Conservation (phyloP, 2,797 vertebrate species). For the Serranus cabrilla region DNA sequence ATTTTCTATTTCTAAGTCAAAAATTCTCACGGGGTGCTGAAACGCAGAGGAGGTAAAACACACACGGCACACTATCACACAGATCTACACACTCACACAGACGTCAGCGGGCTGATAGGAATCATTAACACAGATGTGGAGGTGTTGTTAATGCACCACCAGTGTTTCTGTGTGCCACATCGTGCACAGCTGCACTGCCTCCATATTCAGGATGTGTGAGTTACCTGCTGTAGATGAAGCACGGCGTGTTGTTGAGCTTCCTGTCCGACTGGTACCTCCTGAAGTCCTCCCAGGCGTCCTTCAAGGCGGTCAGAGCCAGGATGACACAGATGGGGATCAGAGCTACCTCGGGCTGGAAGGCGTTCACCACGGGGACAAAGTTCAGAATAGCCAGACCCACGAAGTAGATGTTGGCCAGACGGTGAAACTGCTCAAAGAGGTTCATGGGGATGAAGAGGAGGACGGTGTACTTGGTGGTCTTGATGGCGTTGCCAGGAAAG, state of each 20-base stretch:
- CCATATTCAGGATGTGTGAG: conserved; percentile 3
- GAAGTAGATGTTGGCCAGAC: conserved; percentile 94
- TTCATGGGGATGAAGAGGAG: conserved; percentile 93
- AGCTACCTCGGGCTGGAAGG: conserved; percentile 91
- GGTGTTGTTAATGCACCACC: conserved; percentile 18
- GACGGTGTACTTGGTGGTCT: conserved; percentile 93
- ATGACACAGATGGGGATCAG: conserved; percentile 91
- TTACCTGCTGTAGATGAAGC: conserved; percentile 93
- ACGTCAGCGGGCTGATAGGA: conserved; percentile 42
- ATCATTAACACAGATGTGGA: conserved; percentile 59
- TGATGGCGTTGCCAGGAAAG: conserved; percentile 89
- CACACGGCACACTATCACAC: conserved; percentile 49
- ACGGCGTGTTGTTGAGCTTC: conserved; percentile 90
- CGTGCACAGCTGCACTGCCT: not conserved
- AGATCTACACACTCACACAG: conserved; percentile 59
- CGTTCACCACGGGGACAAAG: conserved; percentile 92
- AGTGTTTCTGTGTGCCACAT: conserved; percentile 33
- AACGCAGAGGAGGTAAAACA: conserved; percentile 73
- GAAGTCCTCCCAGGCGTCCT: conserved; percentile 95
- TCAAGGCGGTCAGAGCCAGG: conserved; percentile 90
- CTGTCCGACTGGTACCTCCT: conserved; percentile 90
- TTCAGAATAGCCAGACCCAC: conserved; percentile 90
- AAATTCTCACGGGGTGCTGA: conserved; percentile 81
- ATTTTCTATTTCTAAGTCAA: conserved; percentile 84
- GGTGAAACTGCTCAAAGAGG: conserved; percentile 92